Conservation (phyloP, 2,797 vertebrate genomes). For the Morus bassanus region DNA sequence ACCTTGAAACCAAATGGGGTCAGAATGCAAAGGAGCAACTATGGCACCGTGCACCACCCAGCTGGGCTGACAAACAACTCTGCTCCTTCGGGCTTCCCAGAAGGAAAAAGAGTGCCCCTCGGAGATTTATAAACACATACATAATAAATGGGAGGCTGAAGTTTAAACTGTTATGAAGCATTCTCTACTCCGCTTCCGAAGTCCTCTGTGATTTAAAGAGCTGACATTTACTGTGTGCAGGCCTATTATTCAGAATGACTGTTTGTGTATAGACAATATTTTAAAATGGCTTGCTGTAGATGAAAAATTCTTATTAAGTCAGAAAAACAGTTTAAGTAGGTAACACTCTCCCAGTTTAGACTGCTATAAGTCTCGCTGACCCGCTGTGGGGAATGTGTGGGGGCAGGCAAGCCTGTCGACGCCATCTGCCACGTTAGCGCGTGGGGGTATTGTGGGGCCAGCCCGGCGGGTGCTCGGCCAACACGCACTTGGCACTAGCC, state of each 20-base stretch:
- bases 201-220: slow-evolving; percentile 94
- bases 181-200: slow-evolving; percentile 83
- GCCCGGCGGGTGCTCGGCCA: rapidly evolving
- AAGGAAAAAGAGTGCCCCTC: slow-evolving; percentile 84
- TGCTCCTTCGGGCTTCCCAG: slow-evolving; percentile 74
- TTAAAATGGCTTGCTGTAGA: slow-evolving; percentile 89
- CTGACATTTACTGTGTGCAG: slow-evolving; percentile 95
- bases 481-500: rapidly evolving
- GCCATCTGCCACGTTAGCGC: neutral
- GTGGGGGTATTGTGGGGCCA: neutral
- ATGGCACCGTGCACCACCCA: slow-evolving; percentile 22
- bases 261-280: slow-evolving; percentile 95
- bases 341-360: slow-evolving; percentile 78
- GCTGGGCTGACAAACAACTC: slow-evolving; percentile 73
- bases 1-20: slow-evolving; percentile 70
- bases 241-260: slow-evolving; percentile 99
- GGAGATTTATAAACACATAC: slow-evolving; percentile 98
- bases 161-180: slow-evolving; percentile 93
- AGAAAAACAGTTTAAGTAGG: slow-evolving; percentile 80
- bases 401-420: neutral
- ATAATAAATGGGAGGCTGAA: slow-evolving; percentile 92
- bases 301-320: slow-evolving; percentile 88
- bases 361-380: slow-evolving; percentile 72
- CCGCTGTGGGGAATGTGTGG: slow-evolving; percentile 38
- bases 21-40: slow-evolving; percentile 49